These are phyloP conservation scores for Mirounga angustirostris DNA, from an alignment of 2,113 vertebrate species.

Conservation along the genomic window DNA sequence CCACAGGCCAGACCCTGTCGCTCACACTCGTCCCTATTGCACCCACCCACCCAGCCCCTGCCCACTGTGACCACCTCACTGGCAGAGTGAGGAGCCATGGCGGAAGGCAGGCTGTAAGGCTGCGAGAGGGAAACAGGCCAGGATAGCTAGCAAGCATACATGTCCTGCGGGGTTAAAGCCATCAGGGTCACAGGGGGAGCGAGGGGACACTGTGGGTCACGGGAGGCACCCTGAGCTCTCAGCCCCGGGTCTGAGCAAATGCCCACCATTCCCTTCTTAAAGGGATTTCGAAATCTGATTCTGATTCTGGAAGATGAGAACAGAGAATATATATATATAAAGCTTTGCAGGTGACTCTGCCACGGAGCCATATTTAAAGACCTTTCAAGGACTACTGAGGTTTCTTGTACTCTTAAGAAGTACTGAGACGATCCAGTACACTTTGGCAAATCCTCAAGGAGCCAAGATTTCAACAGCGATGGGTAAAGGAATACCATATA, in stretches of 20 bases:
- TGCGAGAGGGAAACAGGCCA: too few relatives aligned
- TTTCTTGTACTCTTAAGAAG: not conserved
- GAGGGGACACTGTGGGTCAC: not conserved
- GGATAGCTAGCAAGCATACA: not conserved
- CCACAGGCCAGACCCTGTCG: not conserved
- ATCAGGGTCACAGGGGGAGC: not conserved
- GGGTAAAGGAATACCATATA: not conserved
- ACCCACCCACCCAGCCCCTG: not conserved
- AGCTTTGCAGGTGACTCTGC: not conserved
- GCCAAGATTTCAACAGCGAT: not conserved
- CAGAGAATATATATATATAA: not conserved
- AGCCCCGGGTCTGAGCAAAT: not conserved
- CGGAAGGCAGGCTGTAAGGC: not conserved
- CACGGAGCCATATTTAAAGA: not conserved
- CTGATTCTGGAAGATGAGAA: not conserved
- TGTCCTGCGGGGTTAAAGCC: too few relatives aligned
- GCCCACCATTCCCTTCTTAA: not conserved
- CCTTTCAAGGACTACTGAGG: not conserved
- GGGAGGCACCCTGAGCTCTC: not conserved
- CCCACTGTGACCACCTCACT: fast-evolving
- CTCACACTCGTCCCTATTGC: not conserved
- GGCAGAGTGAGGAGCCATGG: not conserved
- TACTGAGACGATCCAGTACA: not conserved
- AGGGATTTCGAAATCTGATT: not conserved
- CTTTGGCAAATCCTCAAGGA: not conserved